phyloP scores from a whole-genome alignment of 2,797 vertebrate species.

The Delichon dasypus region DNA sequence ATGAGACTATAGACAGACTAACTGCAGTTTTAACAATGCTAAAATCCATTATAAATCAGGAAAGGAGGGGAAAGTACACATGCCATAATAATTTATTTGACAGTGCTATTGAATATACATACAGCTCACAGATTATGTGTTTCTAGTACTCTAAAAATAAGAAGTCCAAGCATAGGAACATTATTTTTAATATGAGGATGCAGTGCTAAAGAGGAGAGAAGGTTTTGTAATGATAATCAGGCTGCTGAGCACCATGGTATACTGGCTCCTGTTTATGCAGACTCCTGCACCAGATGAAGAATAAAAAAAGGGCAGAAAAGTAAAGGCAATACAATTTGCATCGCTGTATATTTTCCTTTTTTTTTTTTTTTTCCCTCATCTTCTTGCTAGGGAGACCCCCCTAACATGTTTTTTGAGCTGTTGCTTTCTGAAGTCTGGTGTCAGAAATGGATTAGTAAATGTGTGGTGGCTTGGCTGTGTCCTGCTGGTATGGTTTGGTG shows the following conservation, averaged over 20 bases:
- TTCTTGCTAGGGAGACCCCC: background rate
- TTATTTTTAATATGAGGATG: slow-evolving; percentile 46
- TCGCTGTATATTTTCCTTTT: background rate
- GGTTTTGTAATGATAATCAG: slow-evolving; percentile 36
- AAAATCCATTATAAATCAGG: slow-evolving; percentile 60
- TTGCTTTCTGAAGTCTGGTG: background rate
- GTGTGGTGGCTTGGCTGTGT: background rate
- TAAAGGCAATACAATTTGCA: background rate
- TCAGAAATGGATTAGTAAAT: slow-evolving; percentile 32
- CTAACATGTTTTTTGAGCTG: background rate
- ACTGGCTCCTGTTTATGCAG: background rate
- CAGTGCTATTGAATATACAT: slow-evolving; percentile 47
- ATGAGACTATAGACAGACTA: slow-evolving; percentile 48
- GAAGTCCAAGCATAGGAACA: slow-evolving; percentile 29
- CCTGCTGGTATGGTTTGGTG: slow-evolving; percentile 34
- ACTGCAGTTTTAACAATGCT: slow-evolving; percentile 58
- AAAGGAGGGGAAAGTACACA: slow-evolving; percentile 46
- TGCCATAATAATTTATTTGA: slow-evolving; percentile 62
- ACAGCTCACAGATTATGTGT: slow-evolving; percentile 42
- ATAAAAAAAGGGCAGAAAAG: background rate
- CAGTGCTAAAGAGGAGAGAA: slow-evolving; percentile 6
- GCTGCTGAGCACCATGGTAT: background rate
- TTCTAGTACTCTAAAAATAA: slow-evolving; percentile 59
- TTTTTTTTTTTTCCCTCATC: background rate
- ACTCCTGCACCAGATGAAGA: background rate